These are phyloP conservation scores for Danaus plexippus DNA, from an alignment of 1,140 invertebrate genomes.

Conservation along the genomic window DNA sequence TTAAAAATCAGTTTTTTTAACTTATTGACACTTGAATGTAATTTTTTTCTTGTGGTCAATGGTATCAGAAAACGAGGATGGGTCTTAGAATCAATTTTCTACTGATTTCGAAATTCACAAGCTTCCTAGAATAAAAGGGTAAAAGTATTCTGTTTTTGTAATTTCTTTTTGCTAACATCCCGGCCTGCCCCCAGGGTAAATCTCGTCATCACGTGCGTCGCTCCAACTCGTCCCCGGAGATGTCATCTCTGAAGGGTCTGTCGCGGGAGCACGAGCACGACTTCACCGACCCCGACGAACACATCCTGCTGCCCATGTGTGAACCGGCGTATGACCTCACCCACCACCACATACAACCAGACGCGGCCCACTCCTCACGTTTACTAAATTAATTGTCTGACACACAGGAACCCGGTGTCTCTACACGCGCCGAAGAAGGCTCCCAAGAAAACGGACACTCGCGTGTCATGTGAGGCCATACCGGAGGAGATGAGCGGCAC, in stretches of 20 bases:
- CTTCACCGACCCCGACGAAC: conserved; percentile 21
- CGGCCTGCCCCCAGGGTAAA: conserved; percentile 42
- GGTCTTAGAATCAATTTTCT: too few species aligned
- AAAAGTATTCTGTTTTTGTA: too few species aligned
- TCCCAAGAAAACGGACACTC: conserved; percentile 80
- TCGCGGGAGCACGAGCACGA: conserved; percentile 8
- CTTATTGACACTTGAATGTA: too few species aligned
- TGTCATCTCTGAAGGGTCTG: conserved; percentile 75
- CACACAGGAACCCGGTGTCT: conserved; percentile 32
- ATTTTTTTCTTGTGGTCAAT: too few species aligned
- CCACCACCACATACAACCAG: neutral
- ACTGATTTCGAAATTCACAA: too few species aligned
- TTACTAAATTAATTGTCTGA: neutral
- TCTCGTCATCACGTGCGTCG: conserved; percentile 85
- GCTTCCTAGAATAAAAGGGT: too few species aligned
- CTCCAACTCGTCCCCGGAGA: conserved; percentile 92
- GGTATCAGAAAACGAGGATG: too few species aligned
- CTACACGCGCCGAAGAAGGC: conserved; percentile 74
- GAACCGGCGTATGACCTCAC: conserved; percentile 34
- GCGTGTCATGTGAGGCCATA: conserved; percentile 90
- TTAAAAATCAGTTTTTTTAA: too few species aligned
- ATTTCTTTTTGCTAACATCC: too few species aligned
- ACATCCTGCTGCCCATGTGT: conserved; percentile 43
- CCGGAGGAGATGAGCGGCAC: conserved; percentile 85
- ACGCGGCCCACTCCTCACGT: neutral